phyloP scores from a whole-genome alignment of 2,113 vertebrate species.

The Mus pahari region DNA sequence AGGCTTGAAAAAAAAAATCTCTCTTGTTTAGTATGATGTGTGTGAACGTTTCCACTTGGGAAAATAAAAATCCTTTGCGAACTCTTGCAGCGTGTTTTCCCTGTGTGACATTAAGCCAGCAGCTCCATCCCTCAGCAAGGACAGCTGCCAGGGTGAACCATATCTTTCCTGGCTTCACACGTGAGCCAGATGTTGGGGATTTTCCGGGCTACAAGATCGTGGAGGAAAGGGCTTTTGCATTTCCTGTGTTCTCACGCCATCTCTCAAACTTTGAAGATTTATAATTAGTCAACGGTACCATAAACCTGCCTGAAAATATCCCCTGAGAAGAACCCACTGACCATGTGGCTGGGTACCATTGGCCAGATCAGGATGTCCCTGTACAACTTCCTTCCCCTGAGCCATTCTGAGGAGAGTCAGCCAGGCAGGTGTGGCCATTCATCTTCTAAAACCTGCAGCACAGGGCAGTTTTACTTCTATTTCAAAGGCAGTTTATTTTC shows the following conservation, averaged over 20 bases:
- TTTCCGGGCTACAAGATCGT: slow-evolving; percentile 72
- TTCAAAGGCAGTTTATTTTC: slow-evolving; percentile 13
- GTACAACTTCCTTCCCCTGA: neutral
- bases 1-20: slow-evolving; percentile 28
- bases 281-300: slow-evolving; percentile 60
- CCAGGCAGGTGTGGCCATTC: slow-evolving; percentile 12
- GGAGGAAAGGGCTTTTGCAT: slow-evolving; percentile 63
- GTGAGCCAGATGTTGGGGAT: slow-evolving; percentile 81
- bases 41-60: slow-evolving; percentile 65
- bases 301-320: slow-evolving; percentile 52
- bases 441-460: slow-evolving; percentile 3
- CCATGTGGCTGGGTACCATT: neutral
- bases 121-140: slow-evolving; percentile 44
- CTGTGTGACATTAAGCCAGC: slow-evolving; percentile 50
- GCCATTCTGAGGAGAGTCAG: neutral
- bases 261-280: slow-evolving; percentile 60
- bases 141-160: slow-evolving; percentile 72
- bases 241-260: slow-evolving; percentile 74
- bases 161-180: slow-evolving; percentile 75
- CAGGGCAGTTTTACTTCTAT: slow-evolving; percentile 1
- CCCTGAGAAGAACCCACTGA: slow-evolving; percentile 16
- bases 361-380: slow-evolving; percentile 1
- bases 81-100: slow-evolving; percentile 53
- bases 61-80: slow-evolving; percentile 73
- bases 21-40: slow-evolving; percentile 60